phyloP scores from a whole-genome alignment of 2,797 vertebrate genomes.

The Diglossa cyanea region DNA sequence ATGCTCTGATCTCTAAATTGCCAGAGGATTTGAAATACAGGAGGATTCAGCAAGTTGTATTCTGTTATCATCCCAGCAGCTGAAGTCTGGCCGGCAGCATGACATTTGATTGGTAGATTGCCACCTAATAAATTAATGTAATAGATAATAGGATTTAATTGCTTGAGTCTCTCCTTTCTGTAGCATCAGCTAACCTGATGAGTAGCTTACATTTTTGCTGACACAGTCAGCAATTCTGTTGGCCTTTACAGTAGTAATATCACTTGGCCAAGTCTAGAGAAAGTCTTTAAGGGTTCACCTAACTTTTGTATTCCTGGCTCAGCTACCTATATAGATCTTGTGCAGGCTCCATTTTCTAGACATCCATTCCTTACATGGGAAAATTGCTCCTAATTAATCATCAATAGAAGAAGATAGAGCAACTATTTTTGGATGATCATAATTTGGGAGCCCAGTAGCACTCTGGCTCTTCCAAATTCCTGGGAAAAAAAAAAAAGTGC shows the following conservation, averaged over 20 bases:
- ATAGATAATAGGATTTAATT: slow-evolving; percentile 55
- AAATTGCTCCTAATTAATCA: background rate
- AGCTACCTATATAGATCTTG: background rate
- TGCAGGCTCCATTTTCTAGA: background rate
- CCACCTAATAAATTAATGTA: slow-evolving; percentile 56
- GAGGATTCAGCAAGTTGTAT: slow-evolving; percentile 30
- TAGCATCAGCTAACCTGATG: slow-evolving; percentile 36
- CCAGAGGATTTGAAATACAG: background rate
- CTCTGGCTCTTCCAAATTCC: background rate
- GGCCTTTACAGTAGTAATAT: background rate
- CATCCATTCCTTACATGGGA: background rate
- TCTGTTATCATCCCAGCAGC: background rate
- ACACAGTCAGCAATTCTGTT: background rate
- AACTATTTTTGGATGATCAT: background rate
- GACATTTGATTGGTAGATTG: slow-evolving; percentile 47
- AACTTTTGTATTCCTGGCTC: background rate
- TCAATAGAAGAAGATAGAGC: background rate
- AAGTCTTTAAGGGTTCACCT: background rate
- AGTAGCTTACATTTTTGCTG: slow-evolving; percentile 24
- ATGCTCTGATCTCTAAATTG: slow-evolving; percentile 39
- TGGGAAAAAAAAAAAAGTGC: background rate
- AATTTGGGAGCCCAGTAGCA: background rate
- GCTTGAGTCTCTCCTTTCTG: background rate
- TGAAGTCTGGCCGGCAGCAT: background rate
- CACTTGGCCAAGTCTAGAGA: background rate